Evolutionary conservation across 2,113 vertebrate species (phyloP).

Genomic region (Xenopus laevis): DNA sequence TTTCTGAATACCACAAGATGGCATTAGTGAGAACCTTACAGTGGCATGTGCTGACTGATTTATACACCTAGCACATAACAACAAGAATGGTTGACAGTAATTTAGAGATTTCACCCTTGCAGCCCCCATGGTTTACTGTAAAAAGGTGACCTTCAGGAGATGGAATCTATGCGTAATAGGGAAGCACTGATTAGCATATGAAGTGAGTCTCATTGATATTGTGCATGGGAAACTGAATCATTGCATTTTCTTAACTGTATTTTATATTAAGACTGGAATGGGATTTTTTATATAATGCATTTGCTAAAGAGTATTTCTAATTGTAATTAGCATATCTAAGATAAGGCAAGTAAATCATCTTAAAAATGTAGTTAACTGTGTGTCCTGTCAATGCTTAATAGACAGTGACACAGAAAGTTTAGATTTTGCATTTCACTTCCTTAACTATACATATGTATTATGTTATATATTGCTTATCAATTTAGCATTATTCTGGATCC

Average conservation of each 20-base stretch:
- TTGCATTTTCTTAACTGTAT: neutral
- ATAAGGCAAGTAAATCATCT: no score
- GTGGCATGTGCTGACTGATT: neutral
- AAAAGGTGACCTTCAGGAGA: constrained; percentile 29
- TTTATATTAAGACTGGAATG: neutral
- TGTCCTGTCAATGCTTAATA: no score
- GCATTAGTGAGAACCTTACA: constrained; percentile 23
- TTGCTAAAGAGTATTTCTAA: no score
- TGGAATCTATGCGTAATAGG: constrained; percentile 1
- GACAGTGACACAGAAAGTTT: no score
- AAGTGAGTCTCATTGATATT: neutral
- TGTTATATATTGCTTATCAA: no score
- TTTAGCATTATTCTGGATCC: no score
- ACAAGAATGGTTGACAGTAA: constrained; percentile 8
- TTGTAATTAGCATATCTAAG: no score
- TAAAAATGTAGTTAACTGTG: no score
- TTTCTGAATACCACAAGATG: constrained; percentile 29
- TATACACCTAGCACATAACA: neutral
- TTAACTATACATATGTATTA: no score
- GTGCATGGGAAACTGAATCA: neutral
- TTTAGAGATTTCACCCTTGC: constrained; percentile 32
- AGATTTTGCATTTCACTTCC: no score
- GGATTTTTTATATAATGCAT: no score
- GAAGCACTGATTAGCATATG: constrained; percentile 3
- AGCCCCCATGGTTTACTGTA: constrained; percentile 14